A percentile compares a stretch with the other conserved stretches of the same genome.
Evolutionary conservation across 2,797 vertebrate species (phyloP).

Genomic region (Neostethus bicornis): DNA sequence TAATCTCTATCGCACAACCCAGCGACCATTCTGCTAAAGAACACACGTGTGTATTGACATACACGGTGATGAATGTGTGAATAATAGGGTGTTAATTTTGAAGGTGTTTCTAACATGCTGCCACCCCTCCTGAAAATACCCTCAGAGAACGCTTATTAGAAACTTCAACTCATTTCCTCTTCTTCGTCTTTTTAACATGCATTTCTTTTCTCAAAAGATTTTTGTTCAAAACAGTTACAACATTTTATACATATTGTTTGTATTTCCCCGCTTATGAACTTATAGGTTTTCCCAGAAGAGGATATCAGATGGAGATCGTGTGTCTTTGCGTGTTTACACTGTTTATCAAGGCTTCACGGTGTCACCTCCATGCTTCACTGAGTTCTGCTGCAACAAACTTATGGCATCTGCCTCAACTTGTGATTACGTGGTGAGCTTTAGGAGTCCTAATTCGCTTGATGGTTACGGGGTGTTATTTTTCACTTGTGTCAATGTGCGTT

Average conservation of each 20-base stretch:
- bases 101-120: slow-evolving; percentile 63
- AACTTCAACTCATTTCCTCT: slow-evolving; percentile 64
- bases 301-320: neutral
- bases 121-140: slow-evolving; percentile 39
- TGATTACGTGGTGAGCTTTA: slow-evolving; percentile 13
- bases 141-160: slow-evolving; percentile 52
- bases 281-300: slow-evolving; percentile 1
- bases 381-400: slow-evolving; percentile 30
- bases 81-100: slow-evolving; percentile 71
- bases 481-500: slow-evolving; percentile 53
- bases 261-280: neutral
- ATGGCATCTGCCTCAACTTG: slow-evolving; percentile 35
- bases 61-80: slow-evolving; percentile 56
- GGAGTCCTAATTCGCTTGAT: slow-evolving; percentile 7
- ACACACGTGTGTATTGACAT: slow-evolving; percentile 8
- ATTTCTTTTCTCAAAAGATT: slow-evolving; percentile 57
- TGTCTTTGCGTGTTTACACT: slow-evolving; percentile 27
- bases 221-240: slow-evolving; percentile 33
- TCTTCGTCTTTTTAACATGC: slow-evolving; percentile 51
- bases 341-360: slow-evolving; percentile 24
- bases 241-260: neutral
- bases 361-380: slow-evolving; percentile 45
- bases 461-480: slow-evolving; percentile 53
- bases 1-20: slow-evolving; percentile 11
- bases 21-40: slow-evolving; percentile 20